A percentile compares a stretch with the other conserved stretches of the same genome.
These are phyloP conservation scores for Cotesia chilonis DNA, from an alignment of 1,140 invertebrate species.

Conservation along the genomic window DNA sequence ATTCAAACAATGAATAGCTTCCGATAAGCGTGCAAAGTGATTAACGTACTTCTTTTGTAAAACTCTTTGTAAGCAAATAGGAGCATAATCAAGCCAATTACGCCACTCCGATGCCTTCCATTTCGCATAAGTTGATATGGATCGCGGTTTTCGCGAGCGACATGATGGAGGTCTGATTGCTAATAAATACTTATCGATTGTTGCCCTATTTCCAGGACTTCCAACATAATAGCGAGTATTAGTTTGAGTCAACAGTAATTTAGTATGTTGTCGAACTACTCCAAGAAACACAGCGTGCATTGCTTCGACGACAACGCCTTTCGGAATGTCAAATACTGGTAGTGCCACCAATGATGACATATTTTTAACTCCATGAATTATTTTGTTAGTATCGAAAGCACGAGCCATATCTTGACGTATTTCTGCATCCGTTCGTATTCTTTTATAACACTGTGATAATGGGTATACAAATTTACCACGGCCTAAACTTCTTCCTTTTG, in stretches of 20 bases:
- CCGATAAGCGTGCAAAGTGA: too few relatives aligned
- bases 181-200: slow-evolving; percentile 1
- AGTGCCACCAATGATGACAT: neutral
- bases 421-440: neutral
- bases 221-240: slow-evolving; percentile 8
- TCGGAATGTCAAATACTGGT: slow-evolving; percentile 5
- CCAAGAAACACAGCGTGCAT: slow-evolving; percentile 26
- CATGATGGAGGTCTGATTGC: slow-evolving; percentile 24
- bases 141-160: slow-evolving; percentile 1
- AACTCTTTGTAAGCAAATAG: slow-evolving; percentile 27
- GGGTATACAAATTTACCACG: slow-evolving; percentile 17
- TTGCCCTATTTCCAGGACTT: neutral
- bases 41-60: slow-evolving; percentile 30
- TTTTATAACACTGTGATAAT: neutral
- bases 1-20: too few relatives aligned
- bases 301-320: slow-evolving; percentile 6
- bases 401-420: neutral
- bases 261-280: slow-evolving; percentile 18
- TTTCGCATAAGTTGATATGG: slow-evolving; percentile 2
- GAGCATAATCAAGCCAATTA: slow-evolving; percentile 35
- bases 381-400: neutral
- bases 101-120: slow-evolving; percentile 42
- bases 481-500: slow-evolving; percentile 1
- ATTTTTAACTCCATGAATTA: slow-evolving; percentile 4
- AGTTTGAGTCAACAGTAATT: slow-evolving; percentile 3